Evolutionary conservation across 1,140 invertebrate genomes (phyloP), one percentile per base, ranked within the genome.

Genomic region (Heliconius himera): DNA sequence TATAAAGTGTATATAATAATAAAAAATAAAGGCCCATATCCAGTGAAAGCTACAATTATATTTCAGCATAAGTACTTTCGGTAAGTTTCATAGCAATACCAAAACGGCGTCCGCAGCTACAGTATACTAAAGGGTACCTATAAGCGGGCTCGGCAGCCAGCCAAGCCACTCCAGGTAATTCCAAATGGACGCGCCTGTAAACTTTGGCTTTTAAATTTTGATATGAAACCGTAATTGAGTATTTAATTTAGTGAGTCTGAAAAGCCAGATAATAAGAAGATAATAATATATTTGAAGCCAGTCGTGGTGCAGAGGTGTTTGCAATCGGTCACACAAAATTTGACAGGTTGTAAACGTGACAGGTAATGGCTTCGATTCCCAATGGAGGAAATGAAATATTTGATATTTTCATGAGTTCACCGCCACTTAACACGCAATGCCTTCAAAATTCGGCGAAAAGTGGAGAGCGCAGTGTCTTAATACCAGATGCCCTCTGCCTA

Each of bases 91-190:
- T 73, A 80, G 76, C 77, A 82, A 80, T 78, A 80, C 73, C 76
- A 80, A 78, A 82, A 80, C 70, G 22, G 38, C 38, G 76, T 76
- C 38, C 73, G 79, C 60, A 51, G 76, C 66, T 72, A 56, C 72
- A 51, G 78, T 78, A 77, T 80, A 84, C 84, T 88, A 84, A 84
- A 78, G 78, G 76, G 66, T 75, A 72, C 73, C 81, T 76, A 78
- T 79, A 77, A 22, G 81, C 73, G 81, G 74, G 49, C 77, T 88
- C 85, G 88, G 87, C 86, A 84, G 70, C 33, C 77, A 49, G 88
- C 87, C 89, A 90, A 88, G 84, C 84, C 85, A 80, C 86, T 84
- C 71, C 84, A 84, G 88, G 85, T 89, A 89, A 90, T 85, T 83
- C 84, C 82, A 74, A 78, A 78, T 78, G 77, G 74, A 78, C 56